A percentile compares a stretch with the other conserved stretches of the same genome.
Conservation (phyloP, 1,140 invertebrate genomes). For the Ruditapes philippinarum region DNA sequence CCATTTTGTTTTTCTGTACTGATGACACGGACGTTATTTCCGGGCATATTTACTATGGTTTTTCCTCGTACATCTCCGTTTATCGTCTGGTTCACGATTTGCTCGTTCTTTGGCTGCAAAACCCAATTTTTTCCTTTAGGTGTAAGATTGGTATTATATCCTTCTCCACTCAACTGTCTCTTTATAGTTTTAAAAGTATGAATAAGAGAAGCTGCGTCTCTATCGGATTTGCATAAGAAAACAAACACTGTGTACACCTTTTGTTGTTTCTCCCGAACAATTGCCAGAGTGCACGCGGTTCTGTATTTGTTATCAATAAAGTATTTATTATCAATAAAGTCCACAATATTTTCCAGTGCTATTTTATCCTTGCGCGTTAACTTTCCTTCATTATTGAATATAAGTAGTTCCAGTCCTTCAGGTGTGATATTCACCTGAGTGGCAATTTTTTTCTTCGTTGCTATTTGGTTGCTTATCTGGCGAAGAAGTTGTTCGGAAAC, state of each 20-base stretch:
- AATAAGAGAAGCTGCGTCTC: conserved; percentile 21
- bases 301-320: conserved; percentile 54
- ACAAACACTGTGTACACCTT: conserved; percentile 48
- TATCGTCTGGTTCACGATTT: not conserved
- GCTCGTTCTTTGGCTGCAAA: not conserved
- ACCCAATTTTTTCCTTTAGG: conserved; percentile 51
- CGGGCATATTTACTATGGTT: not conserved
- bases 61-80: not conserved
- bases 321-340: conserved; percentile 57
- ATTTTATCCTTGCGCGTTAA: conserved; percentile 39
- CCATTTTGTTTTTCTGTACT: not conserved
- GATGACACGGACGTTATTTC: not conserved
- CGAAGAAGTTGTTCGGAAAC: conserved; percentile 30
- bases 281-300: conserved; percentile 27
- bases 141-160: conserved; percentile 41
- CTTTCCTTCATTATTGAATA: not conserved
- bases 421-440: not conserved
- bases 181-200: not conserved
- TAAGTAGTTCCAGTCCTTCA: conserved; percentile 46
- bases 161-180: conserved; percentile 41
- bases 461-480: conserved; percentile 31
- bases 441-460: conserved; percentile 30
- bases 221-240: conserved; percentile 42
- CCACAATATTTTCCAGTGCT: conserved; percentile 55
- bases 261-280: conserved; percentile 30